phyloP scores from a whole-genome alignment of 2,888 invertebrate genomes.

The Leucophora obtusa region DNA sequence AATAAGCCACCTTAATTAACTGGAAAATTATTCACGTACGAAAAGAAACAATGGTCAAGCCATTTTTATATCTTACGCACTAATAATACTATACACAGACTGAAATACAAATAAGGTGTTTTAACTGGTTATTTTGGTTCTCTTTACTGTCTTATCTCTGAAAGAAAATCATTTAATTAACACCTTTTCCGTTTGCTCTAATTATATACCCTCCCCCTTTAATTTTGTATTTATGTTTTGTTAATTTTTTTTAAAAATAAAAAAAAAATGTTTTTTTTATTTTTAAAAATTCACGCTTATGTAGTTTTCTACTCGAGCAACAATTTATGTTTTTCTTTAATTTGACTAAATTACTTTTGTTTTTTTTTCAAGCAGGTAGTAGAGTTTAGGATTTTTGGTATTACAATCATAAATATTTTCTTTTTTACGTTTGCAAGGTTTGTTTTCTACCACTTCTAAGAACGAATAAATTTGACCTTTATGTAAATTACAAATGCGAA shows the following conservation, averaged over 20 bases:
- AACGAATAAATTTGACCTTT: no score
- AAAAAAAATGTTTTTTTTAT: neutral
- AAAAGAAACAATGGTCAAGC: conserved; percentile 27
- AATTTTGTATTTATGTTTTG: neutral
- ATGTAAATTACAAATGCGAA: conserved; percentile 26
- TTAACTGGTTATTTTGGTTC: neutral
- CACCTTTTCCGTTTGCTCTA: conserved; percentile 44
- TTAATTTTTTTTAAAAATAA: conserved; percentile 13
- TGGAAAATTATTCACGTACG: conserved; percentile 4
- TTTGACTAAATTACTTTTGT: neutral
- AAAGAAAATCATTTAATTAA: conserved; percentile 51
- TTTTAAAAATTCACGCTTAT: conserved; percentile 40
- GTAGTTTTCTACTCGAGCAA: conserved; percentile 40
- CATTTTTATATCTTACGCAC: conserved; percentile 41
- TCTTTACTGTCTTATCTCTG: conserved; percentile 13
- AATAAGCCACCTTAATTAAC: conserved; percentile 28
- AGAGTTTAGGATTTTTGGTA: conserved; percentile 20
- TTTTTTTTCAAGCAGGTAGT: conserved; percentile 24
- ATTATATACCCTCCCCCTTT: conserved; percentile 41
- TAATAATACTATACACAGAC: neutral
- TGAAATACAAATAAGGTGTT: neutral
- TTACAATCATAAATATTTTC: conserved; percentile 36
- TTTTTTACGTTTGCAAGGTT: neutral
- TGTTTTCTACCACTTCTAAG: conserved; percentile 25
- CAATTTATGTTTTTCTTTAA: conserved; percentile 7